Percentiles rank a stretch among this genome's conserved stretches.
phyloP scores from a whole-genome alignment of 2,113 vertebrate species.

The Taxidea taxus region DNA sequence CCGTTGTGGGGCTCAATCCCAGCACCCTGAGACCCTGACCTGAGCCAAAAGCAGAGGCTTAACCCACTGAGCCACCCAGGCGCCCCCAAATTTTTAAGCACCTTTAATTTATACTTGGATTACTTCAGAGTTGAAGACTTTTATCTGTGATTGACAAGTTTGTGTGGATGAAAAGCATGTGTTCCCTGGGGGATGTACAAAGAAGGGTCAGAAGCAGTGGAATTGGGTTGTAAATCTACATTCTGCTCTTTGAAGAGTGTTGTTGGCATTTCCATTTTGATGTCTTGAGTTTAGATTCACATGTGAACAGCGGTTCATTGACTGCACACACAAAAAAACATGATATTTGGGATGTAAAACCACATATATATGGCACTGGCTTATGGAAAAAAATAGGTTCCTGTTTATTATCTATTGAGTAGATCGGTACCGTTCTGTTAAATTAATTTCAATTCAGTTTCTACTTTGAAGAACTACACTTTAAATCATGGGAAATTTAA shows the following conservation, averaged over 20 bases:
- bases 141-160: background rate
- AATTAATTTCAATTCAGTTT: background rate
- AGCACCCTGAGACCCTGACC: too few species aligned
- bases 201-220: background rate
- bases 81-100: too few species aligned
- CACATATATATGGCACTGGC: background rate
- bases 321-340: background rate
- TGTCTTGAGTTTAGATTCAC: background rate
- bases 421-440: background rate
- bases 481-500: background rate
- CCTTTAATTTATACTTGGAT: background rate
- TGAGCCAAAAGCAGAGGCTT: too few species aligned
- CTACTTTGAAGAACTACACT: background rate
- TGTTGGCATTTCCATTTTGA: background rate
- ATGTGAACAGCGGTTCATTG: background rate
- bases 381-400: background rate
- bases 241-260: background rate
- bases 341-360: background rate
- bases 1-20: too few species aligned
- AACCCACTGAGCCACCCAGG: too few species aligned
- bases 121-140: slow-evolving; percentile 1
- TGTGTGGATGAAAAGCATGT: background rate
- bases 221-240: background rate
- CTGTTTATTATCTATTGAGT: background rate
- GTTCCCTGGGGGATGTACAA: background rate